These are phyloP conservation scores for Anthoptus insignis DNA, from an alignment of 2,888 invertebrate species.

Conservation along the genomic window DNA sequence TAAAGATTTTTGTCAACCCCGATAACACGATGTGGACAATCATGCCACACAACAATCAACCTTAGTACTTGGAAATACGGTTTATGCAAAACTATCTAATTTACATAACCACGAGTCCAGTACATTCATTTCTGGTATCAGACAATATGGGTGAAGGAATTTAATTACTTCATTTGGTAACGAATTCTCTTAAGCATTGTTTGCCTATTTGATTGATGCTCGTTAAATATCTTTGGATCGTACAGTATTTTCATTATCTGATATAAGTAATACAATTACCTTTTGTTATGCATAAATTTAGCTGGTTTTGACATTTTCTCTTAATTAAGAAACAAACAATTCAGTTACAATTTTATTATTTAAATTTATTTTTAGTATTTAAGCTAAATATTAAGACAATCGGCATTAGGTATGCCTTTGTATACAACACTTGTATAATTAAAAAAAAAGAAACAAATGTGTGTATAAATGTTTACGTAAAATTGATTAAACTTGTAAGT, in stretches of 20 bases:
- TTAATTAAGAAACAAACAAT: too few species aligned
- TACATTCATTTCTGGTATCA: conserved; percentile 38
- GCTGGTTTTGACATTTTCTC: not conserved
- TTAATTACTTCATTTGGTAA: conserved; percentile 38
- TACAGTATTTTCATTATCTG: not conserved
- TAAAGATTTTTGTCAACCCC: conserved; percentile 57
- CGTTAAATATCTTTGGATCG: conserved; percentile 30
- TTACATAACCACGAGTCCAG: conserved; percentile 34
- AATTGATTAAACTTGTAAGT: too few species aligned
- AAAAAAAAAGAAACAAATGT: too few species aligned
- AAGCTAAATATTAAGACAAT: too few species aligned
- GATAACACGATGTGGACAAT: conserved; percentile 39
- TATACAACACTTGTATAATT: too few species aligned
- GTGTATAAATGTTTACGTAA: too few species aligned
- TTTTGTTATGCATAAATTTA: not conserved
- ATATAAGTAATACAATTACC: not conserved
- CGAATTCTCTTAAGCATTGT: conserved; percentile 36
- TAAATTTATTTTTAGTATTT: too few species aligned
- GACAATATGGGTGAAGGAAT: conserved; percentile 38
- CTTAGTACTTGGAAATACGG: conserved; percentile 27
- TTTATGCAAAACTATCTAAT: conserved; percentile 21
- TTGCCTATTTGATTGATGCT: conserved; percentile 30
- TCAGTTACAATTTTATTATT: too few species aligned
- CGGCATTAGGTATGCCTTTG: too few species aligned
- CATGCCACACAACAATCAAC: conserved; percentile 45